Percentiles rank a stretch among this genome's conserved stretches.
These are phyloP conservation scores for Diphyllodes magnificus DNA, from an alignment of 2,113 vertebrate genomes.

Conservation along the genomic window DNA sequence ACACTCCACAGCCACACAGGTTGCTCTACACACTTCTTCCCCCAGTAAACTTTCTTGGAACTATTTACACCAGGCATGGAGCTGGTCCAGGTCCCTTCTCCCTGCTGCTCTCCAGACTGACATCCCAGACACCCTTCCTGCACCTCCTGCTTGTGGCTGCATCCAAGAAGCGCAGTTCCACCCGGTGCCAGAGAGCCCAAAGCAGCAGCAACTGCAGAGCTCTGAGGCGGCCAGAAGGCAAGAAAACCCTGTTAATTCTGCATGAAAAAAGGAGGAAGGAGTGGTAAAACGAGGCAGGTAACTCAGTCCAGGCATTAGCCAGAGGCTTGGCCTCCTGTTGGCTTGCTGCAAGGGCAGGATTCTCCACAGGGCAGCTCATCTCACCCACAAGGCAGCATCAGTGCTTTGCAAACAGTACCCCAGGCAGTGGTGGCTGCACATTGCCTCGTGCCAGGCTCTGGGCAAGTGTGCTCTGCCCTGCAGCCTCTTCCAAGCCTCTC, in stretches of 20 bases:
- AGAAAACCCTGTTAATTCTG: background rate
- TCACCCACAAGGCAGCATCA: rapidly evolving
- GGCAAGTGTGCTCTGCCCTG: background rate
- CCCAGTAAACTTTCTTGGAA: background rate
- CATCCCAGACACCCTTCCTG: background rate
- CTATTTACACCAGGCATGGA: background rate
- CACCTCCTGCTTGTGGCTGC: background rate
- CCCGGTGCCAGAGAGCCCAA: background rate
- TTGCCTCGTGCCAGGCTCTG: rapidly evolving
- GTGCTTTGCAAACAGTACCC: background rate
- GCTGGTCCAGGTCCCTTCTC: background rate
- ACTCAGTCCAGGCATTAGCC: background rate
- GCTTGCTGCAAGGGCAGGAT: background rate
- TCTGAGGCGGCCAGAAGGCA: background rate
- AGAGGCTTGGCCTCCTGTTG: background rate
- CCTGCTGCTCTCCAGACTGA: background rate
- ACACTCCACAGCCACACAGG: background rate
- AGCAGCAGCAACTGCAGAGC: background rate
- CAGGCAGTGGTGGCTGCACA: rapidly evolving
- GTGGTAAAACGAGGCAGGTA: background rate
- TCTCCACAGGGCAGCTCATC: background rate
- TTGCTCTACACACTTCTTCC: background rate
- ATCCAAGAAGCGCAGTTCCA: background rate
- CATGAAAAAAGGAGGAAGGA: background rate
- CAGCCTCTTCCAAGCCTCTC: background rate